phyloP scores from a whole-genome alignment of 2,888 invertebrate species.

The Diplazon laetatorius region DNA sequence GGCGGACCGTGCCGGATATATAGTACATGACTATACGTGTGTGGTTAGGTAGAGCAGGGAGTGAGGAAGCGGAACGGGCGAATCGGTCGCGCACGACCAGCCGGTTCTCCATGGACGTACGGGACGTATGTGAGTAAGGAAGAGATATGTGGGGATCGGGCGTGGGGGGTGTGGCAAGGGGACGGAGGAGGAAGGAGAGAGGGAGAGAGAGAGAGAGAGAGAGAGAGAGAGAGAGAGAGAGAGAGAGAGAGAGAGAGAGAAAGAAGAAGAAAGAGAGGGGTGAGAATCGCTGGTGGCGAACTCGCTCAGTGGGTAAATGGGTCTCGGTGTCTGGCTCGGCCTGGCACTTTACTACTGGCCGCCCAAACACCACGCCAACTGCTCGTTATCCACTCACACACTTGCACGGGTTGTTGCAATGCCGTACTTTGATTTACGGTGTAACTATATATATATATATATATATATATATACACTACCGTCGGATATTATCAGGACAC shows the following conservation, averaged over 20 bases:
- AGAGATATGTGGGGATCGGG: background rate
- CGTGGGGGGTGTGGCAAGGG: background rate
- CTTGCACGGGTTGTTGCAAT: slow-evolving; percentile 1
- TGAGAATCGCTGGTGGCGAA: slow-evolving; percentile 62
- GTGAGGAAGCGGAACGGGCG: slow-evolving; percentile 51
- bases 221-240: slow-evolving; percentile 31
- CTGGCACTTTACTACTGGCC: slow-evolving; percentile 71
- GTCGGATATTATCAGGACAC: no score
- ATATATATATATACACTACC: background rate
- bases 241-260: slow-evolving; percentile 17
- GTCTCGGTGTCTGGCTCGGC: slow-evolving; percentile 75
- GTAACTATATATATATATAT: background rate
- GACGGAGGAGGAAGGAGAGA: slow-evolving; percentile 29
- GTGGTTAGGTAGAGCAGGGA: slow-evolving; percentile 60
- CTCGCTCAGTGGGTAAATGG: slow-evolving; percentile 70
- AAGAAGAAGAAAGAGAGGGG: slow-evolving; percentile 35
- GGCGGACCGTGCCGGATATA: slow-evolving; percentile 51
- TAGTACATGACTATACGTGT: no score
- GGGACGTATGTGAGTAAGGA: slow-evolving; percentile 48
- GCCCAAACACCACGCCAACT: slow-evolving; percentile 60
- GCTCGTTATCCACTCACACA: slow-evolving; percentile 39
- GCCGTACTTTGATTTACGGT: background rate
- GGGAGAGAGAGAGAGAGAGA: slow-evolving; percentile 42
- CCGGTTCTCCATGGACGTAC: slow-evolving; percentile 24
- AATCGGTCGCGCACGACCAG: slow-evolving; percentile 50